A percentile compares a stretch with the other conserved stretches of the same genome.
These are phyloP conservation scores for Nerophis ophidion DNA, from an alignment of 2,113 vertebrate genomes.

Conservation along the genomic window DNA sequence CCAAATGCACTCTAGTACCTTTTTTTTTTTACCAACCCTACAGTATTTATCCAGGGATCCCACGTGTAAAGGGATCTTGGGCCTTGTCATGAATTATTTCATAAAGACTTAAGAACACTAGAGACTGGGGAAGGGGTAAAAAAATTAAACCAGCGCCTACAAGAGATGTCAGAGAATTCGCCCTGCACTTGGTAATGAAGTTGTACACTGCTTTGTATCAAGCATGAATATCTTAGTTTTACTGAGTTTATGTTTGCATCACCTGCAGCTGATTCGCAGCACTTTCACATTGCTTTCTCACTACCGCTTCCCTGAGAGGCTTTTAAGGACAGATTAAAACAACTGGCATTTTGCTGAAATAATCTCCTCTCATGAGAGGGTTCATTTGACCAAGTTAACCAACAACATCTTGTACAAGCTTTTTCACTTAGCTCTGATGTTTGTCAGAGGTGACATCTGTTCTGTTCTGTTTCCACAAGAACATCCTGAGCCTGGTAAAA, in stretches of 20 bases:
- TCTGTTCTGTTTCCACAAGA: not conserved
- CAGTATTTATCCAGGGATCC: not conserved
- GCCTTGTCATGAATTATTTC: too few species aligned
- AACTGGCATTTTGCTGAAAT: constrained; percentile 26
- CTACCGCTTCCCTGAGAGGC: constrained; percentile 16
- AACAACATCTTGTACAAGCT: constrained; percentile 14
- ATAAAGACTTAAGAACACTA: not conserved
- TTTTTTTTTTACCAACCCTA: not conserved
- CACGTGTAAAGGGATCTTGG: not conserved
- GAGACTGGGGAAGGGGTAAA: not conserved
- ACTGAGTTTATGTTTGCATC: not conserved
- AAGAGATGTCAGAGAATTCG: not conserved
- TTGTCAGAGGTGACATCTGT: not conserved
- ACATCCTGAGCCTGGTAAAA: not conserved
- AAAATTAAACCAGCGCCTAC: not conserved
- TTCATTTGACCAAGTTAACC: constrained; percentile 14
- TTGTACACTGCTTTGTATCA: not conserved
- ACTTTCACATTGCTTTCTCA: constrained; percentile 11
- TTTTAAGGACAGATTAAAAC: constrained; percentile 41
- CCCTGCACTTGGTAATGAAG: not conserved
- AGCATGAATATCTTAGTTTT: not conserved
- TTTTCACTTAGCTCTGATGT: constrained; percentile 5
- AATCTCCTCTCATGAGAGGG: constrained; percentile 19
- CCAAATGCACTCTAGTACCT: too few species aligned
- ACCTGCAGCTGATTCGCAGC: not conserved